Evolutionary conservation across 2,888 invertebrate species (phyloP).

Genomic region (Lymantria monacha): DNA sequence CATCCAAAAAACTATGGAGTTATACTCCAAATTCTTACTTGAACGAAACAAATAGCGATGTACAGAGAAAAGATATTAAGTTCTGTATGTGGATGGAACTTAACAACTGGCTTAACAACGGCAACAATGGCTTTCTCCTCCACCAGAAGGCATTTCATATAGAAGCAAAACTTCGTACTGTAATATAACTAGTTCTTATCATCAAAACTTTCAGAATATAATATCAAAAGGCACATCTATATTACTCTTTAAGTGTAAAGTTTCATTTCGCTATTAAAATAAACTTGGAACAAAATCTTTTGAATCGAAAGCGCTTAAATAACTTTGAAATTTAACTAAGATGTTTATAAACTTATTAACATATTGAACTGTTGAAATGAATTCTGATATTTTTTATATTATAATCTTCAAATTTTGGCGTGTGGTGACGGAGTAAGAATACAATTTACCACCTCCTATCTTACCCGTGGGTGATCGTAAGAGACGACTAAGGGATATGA

Average conservation of each 20-base stretch:
- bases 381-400: background rate
- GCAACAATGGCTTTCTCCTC: too few relatives aligned
- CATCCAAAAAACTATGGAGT: too few relatives aligned
- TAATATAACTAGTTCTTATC: conserved; percentile 1
- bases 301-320: conserved; percentile 33
- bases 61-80: too few relatives aligned
- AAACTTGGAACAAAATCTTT: conserved; percentile 32
- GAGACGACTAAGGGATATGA: too few relatives aligned
- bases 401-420: too few relatives aligned
- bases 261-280: conserved; percentile 19
- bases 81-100: too few relatives aligned
- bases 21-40: too few relatives aligned
- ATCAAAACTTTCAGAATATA: conserved; percentile 12
- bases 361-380: conserved; percentile 26
- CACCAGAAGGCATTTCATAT: background rate
- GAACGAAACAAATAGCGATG: too few relatives aligned
- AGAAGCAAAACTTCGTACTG: conserved; percentile 2
- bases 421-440: too few relatives aligned
- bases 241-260: conserved; percentile 32
- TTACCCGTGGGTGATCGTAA: too few relatives aligned
- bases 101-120: too few relatives aligned
- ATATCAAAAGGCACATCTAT: conserved; percentile 18
- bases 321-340: conserved; percentile 31
- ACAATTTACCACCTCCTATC: too few relatives aligned
- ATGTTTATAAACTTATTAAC: conserved; percentile 39